These are phyloP conservation scores for Beris morrisii DNA, from an alignment of 2,888 invertebrate species.

Conservation along the genomic window DNA sequence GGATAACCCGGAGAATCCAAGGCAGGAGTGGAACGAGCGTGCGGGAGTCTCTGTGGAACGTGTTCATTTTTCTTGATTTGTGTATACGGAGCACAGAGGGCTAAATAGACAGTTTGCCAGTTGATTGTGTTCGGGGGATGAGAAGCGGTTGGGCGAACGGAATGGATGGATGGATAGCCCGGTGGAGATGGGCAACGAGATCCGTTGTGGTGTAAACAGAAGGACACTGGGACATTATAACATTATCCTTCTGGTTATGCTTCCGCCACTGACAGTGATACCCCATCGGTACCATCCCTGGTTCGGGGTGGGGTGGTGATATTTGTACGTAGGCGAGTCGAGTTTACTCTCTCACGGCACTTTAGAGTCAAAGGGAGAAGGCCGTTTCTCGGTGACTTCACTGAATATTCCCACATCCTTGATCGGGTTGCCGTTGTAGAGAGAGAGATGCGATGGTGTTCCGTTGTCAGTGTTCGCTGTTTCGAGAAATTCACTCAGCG, in stretches of 20 bases:
- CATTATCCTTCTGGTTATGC: constrained; percentile 56
- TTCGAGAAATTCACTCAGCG: no score
- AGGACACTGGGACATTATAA: constrained; percentile 54
- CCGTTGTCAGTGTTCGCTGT: no score
- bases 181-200: constrained; percentile 1
- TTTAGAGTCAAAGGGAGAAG: no score
- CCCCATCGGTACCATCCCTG: neutral
- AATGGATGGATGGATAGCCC: constrained; percentile 23
- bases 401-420: no score
- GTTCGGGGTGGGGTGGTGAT: no score
- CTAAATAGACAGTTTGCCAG: neutral
- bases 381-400: no score
- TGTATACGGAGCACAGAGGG: constrained; percentile 6
- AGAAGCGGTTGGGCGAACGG: constrained; percentile 36
- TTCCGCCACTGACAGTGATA: constrained; percentile 50
- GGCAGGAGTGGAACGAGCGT: constrained; percentile 20
- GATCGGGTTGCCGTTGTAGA: no score
- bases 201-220: constrained; percentile 35
- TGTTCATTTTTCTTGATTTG: constrained; percentile 38
- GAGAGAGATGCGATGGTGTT: no score
- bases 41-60: constrained; percentile 28
- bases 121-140: constrained; percentile 21
- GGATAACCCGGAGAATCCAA: neutral
- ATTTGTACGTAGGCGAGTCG: no score
- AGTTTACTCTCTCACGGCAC: no score